Conservation (phyloP, 64 coral and sea anemone genomes). For the Orbicella faveolata region DNA sequence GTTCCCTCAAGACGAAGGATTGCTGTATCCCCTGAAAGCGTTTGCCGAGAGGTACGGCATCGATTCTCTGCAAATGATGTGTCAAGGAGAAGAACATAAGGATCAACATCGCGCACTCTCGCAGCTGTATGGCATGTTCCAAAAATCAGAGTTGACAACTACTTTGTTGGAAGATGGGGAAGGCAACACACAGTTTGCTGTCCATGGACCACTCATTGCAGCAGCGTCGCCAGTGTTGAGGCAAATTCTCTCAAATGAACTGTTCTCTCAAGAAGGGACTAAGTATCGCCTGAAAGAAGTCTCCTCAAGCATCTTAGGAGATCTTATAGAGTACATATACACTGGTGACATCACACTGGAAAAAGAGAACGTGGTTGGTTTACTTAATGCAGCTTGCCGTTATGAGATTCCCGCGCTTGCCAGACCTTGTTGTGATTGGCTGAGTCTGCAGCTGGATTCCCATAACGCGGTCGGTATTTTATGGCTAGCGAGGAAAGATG, state of each 20-base stretch:
- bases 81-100: not conserved
- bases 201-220: constrained; percentile 20
- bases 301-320: not conserved
- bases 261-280: not conserved
- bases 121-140: not conserved
- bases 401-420: constrained; percentile 38
- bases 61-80: constrained; percentile 2
- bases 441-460: not conserved
- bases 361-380: not conserved
- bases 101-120: not conserved
- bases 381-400: constrained; percentile 4
- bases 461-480: constrained; percentile 42
- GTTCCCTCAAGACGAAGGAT: constrained; percentile 1
- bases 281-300: constrained; percentile 30
- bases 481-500: not conserved
- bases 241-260: not conserved
- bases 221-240: constrained; percentile 13
- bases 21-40: not conserved
- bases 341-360: constrained; percentile 18
- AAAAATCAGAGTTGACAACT: not conserved
- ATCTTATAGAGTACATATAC: constrained; percentile 39
- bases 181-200: not conserved
- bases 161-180: constrained; percentile 3
- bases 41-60: constrained; percentile 3
- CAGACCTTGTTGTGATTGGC: constrained; percentile 38